Conservation (phyloP, 2,888 invertebrate genomes). For the Meandrusa payeni region DNA sequence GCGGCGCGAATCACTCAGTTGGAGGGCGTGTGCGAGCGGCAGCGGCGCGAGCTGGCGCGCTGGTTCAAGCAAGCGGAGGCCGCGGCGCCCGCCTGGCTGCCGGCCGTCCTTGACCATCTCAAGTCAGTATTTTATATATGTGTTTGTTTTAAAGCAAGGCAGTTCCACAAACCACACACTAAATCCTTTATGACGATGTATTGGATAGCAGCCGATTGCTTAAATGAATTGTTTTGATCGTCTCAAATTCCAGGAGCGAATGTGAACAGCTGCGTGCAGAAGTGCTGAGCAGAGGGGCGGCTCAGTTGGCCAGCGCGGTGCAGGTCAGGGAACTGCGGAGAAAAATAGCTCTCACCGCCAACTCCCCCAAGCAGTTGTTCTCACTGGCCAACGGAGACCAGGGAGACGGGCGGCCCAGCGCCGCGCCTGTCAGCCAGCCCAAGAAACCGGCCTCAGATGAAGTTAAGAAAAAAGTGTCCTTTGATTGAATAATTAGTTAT, state of each 20-base stretch:
- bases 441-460: conserved; percentile 43
- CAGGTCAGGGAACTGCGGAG: conserved; percentile 60
- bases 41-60: conserved; percentile 58
- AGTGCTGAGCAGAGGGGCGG: conserved; percentile 60
- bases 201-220: no score
- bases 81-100: conserved; percentile 59
- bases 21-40: conserved; percentile 61
- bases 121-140: no score
- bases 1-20: conserved; percentile 67
- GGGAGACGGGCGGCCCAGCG: conserved; percentile 37
- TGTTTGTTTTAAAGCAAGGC: no score
- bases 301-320: conserved; percentile 58
- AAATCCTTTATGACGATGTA: no score
- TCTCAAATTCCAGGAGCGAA: conserved; percentile 55
- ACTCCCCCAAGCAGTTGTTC: conserved; percentile 26
- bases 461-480: conserved; percentile 68
- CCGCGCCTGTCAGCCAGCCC: conserved; percentile 27
- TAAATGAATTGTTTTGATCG: no score
- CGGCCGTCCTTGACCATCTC: conserved; percentile 62
- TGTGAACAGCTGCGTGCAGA: conserved; percentile 58
- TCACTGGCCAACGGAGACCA: conserved; percentile 31
- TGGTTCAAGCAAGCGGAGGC: conserved; percentile 66
- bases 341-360: conserved; percentile 45
- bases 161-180: no score
- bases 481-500: conserved; percentile 58